Conservation (phyloP, 2,888 invertebrate genomes). For the Empis stercorea region DNA sequence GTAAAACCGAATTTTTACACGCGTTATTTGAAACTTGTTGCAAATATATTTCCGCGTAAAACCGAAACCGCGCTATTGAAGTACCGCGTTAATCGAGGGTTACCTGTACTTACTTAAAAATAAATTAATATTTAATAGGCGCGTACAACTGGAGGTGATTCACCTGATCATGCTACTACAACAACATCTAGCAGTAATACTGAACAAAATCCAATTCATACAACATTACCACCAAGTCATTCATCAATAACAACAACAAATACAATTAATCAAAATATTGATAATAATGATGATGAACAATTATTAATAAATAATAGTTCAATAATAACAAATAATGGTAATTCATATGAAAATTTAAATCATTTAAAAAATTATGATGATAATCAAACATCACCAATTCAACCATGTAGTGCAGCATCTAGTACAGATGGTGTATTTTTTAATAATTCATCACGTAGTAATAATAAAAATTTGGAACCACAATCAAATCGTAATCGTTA, state of each 20-base stretch:
- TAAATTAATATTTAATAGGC: conserved; percentile 7
- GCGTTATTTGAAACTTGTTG: too few relatives aligned
- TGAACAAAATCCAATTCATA: background rate
- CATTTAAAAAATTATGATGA: conserved; percentile 12
- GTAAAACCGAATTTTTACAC: too few relatives aligned
- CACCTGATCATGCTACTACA: conserved; percentile 5
- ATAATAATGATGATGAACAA: conserved; percentile 5
- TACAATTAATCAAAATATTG: conserved; percentile 1
- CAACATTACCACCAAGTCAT: background rate
- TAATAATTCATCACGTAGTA: conserved; percentile 21
- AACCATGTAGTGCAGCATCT: conserved; percentile 17
- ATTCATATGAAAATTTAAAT: too few relatives aligned
- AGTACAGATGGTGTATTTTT: conserved; percentile 21
- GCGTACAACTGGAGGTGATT: conserved; percentile 10
- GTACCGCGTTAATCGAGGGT: too few relatives aligned
- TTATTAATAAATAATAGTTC: conserved; percentile 8
- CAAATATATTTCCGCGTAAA: too few relatives aligned
- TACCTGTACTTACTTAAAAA: background rate
- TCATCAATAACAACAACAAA: background rate
- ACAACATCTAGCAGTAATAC: background rate
- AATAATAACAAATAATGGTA: background rate
- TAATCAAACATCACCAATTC: conserved; percentile 15
- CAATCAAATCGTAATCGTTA: conserved; percentile 21
- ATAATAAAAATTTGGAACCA: conserved; percentile 10
- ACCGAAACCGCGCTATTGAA: too few relatives aligned